Conservation (phyloP, 2,797 vertebrate genomes). For the Danio choprae region DNA sequence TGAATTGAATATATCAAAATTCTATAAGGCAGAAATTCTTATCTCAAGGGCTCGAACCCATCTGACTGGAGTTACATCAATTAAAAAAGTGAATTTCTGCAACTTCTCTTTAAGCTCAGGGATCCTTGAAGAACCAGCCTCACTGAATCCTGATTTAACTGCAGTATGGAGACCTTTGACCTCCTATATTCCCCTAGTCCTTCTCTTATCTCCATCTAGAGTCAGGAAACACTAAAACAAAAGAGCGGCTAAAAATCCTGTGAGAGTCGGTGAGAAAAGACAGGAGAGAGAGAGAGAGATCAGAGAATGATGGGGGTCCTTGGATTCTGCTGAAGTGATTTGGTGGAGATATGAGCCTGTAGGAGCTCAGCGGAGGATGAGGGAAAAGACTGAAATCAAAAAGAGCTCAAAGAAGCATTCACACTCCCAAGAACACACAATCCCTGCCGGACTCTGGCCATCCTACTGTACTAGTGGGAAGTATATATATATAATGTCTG, state of each 20-base stretch:
- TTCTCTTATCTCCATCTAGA: conserved; percentile 15
- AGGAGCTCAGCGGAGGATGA: conserved; percentile 5
- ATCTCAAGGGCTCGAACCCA: conserved; percentile 13
- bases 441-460: conserved; percentile 5
- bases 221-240: conserved; percentile 20
- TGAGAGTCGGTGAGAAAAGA: conserved; percentile 33
- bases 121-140: conserved; percentile 2
- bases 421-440: conserved; percentile 14
- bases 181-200: conserved; percentile 1
- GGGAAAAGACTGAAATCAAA: conserved; percentile 31
- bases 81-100: conserved; percentile 15
- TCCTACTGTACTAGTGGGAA: background rate
- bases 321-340: conserved; percentile 36
- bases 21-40: background rate
- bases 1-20: too few relatives aligned
- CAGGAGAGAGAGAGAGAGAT: conserved; percentile 20
- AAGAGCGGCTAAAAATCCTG: conserved; percentile 18
- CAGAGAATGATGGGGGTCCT: conserved; percentile 10
- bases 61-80: conserved; percentile 26
- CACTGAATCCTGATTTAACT: conserved; percentile 8
- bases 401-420: conserved; percentile 44
- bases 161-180: conserved; percentile 22
- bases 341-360: conserved; percentile 15
- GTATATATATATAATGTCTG: background rate
- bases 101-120: background rate